Conservation (phyloP, 2,113 vertebrate species). For the Trichechus manatus region DNA sequence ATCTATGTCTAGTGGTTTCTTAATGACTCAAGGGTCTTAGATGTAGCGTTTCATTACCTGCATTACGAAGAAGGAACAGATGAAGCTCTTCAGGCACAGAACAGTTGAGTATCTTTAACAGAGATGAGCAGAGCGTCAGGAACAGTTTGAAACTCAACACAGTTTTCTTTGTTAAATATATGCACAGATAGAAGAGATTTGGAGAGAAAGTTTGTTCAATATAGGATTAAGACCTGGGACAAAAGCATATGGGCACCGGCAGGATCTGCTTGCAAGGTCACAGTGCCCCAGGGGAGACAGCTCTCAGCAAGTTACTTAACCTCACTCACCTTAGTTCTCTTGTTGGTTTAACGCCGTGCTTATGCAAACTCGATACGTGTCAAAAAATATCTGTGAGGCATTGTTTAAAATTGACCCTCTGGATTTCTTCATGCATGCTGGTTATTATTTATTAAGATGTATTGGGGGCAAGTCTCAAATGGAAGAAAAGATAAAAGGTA, state of each 20-base stretch:
- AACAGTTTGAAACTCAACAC: background rate
- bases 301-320: constrained; percentile 42
- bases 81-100: background rate
- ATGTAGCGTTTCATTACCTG: background rate
- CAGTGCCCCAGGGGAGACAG: constrained; percentile 53
- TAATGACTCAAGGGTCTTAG: background rate
- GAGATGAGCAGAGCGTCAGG: background rate
- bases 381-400: constrained; percentile 66
- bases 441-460: constrained; percentile 80
- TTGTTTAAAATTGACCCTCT: constrained; percentile 75
- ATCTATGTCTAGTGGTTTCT: background rate
- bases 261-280: constrained; percentile 38
- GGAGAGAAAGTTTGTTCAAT: background rate
- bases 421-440: constrained; percentile 64
- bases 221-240: constrained; percentile 22
- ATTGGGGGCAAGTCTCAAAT: constrained; percentile 42
- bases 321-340: constrained; percentile 55
- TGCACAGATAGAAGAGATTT: background rate
- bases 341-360: constrained; percentile 46
- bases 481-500: constrained; percentile 66
- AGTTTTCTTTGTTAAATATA: constrained; percentile 15
- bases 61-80: background rate
- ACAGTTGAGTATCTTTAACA: background rate
- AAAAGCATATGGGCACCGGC: background rate
- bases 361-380: constrained; percentile 59